Evolutionary conservation across 2,888 invertebrate species (phyloP).

Genomic region (Furcula furcula): DNA sequence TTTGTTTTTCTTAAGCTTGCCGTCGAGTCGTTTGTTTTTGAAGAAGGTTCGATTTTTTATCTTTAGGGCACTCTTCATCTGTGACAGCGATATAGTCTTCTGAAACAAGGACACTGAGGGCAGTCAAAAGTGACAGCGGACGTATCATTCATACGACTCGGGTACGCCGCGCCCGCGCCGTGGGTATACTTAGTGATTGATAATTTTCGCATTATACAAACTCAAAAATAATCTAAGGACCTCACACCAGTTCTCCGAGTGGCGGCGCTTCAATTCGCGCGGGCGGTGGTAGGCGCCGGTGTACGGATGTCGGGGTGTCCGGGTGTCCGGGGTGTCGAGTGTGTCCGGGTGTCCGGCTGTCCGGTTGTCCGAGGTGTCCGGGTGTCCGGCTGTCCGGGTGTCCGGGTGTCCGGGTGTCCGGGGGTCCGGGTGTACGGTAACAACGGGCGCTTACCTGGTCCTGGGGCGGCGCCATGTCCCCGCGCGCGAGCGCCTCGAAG

Average conservation of each 20-base stretch:
- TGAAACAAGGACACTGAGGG: not conserved
- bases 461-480: not conserved
- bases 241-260: no score
- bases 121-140: no score
- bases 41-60: conserved; percentile 21
- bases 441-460: not conserved
- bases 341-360: no score
- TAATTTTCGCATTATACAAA: no score
- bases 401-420: not conserved
- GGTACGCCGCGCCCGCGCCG: no score
- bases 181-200: no score
- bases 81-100: conserved; percentile 21
- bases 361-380: not conserved
- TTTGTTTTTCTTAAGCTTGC: conserved; percentile 15
- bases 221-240: no score
- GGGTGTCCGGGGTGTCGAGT: no score
- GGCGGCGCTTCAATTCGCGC: no score
- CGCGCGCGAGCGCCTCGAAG: conserved; percentile 11
- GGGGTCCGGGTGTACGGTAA: not conserved
- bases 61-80: conserved; percentile 23
- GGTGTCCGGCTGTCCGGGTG: not conserved
- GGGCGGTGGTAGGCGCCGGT: no score
- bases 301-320: no score
- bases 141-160: no score
- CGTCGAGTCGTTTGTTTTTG: conserved; percentile 25